These are phyloP conservation scores for Adoxophyes honmai DNA, from an alignment of 1,140 invertebrate species.

Conservation along the genomic window DNA sequence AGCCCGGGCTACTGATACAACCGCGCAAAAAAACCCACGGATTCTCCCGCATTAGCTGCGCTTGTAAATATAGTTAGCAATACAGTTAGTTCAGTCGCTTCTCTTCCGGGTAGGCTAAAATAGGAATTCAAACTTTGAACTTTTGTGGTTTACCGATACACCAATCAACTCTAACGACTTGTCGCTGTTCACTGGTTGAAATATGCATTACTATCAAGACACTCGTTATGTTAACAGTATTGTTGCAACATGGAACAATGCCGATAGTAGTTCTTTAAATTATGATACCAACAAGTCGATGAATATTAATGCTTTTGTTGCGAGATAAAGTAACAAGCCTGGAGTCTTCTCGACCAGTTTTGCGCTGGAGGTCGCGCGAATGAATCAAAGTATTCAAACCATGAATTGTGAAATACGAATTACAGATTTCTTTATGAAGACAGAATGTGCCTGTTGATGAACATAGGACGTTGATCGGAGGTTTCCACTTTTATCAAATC, in stretches of 20 bases:
- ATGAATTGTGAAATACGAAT: slow-evolving; percentile 18
- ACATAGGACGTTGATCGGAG: slow-evolving; percentile 28
- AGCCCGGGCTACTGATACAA: slow-evolving; percentile 7
- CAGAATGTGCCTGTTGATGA: slow-evolving; percentile 40
- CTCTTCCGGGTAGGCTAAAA: too few species aligned
- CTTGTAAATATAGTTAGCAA: slow-evolving; percentile 20
- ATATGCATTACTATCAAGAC: neutral
- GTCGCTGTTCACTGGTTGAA: too few species aligned
- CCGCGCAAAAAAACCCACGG: slow-evolving; percentile 50
- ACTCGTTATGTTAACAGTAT: neutral
- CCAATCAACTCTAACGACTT: too few species aligned
- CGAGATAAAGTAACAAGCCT: neutral
- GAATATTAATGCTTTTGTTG: slow-evolving; percentile 14
- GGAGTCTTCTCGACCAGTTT: slow-evolving; percentile 29
- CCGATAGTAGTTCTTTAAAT: slow-evolving; percentile 7
- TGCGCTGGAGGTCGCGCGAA: slow-evolving; percentile 34
- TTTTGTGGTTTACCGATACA: too few species aligned
- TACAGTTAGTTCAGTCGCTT: neutral
- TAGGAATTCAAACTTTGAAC: too few species aligned
- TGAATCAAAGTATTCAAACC: slow-evolving; percentile 28
- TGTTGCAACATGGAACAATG: slow-evolving; percentile 6
- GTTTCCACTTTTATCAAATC: slow-evolving; percentile 38
- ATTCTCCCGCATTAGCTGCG: slow-evolving; percentile 50
- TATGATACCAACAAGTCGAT: slow-evolving; percentile 10
- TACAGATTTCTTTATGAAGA: slow-evolving; percentile 29